phyloP scores from a whole-genome alignment of 1,140 invertebrate species.

The Watersipora subatra region DNA sequence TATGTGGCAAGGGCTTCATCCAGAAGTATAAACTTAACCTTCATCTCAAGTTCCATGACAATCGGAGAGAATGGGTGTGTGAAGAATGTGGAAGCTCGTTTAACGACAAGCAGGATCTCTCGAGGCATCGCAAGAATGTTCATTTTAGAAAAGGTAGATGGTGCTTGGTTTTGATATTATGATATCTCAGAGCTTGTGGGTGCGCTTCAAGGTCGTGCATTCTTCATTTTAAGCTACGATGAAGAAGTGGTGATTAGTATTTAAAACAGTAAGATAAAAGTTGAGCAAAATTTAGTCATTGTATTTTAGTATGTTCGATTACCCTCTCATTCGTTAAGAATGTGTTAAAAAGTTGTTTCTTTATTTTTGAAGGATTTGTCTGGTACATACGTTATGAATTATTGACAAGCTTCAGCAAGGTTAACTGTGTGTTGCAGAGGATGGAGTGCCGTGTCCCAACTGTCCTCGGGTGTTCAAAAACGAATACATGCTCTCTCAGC shows the following conservation, averaged over 20 bases:
- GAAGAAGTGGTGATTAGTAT: no score
- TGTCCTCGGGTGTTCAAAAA: constrained; percentile 12
- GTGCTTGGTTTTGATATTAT: no score
- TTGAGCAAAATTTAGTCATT: no score
- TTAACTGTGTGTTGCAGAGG: constrained; percentile 6
- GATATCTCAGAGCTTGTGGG: neutral
- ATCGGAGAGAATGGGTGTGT: constrained; percentile 16
- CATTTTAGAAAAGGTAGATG: constrained; percentile 6
- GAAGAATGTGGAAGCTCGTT: constrained; percentile 55
- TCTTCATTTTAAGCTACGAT: neutral
- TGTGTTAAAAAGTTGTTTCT: no score
- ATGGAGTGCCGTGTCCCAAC: constrained; percentile 7
- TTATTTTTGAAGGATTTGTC: no score
- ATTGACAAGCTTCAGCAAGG: no score
- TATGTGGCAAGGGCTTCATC: constrained; percentile 30
- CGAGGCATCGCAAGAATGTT: constrained; percentile 2
- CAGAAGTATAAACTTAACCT: constrained; percentile 14
- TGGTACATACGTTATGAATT: no score
- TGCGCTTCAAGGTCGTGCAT: neutral
- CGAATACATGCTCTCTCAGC: constrained; percentile 6
- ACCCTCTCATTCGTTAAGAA: no score
- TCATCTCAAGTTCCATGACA: constrained; percentile 5
- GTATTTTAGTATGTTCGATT: no score
- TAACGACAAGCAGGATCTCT: constrained; percentile 10
- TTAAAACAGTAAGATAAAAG: no score